Percentiles rank a stretch among this genome's conserved stretches.
phyloP scores from a whole-genome alignment of 2,888 invertebrate genomes.

The Metacarcinus magister region DNA sequence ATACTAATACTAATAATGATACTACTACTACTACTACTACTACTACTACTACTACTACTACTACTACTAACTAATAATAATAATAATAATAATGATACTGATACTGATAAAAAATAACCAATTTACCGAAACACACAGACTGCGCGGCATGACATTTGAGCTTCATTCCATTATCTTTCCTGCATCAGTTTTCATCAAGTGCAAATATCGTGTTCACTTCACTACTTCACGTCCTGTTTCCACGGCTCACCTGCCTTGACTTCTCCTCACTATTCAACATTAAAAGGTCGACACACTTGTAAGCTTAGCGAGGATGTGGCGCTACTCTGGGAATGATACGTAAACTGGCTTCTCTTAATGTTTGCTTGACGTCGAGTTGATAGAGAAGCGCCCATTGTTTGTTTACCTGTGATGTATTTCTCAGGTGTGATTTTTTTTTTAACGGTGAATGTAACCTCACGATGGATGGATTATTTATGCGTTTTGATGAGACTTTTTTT shows the following conservation, averaged over 20 bases:
- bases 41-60: background rate
- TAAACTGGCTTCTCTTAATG: background rate
- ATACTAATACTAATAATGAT: background rate
- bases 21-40: background rate
- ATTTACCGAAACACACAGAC: no score
- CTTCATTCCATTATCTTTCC: background rate
- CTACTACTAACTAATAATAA: background rate
- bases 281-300: background rate
- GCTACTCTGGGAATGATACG: background rate
- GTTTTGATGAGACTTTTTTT: no score
- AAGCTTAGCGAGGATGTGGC: conserved; percentile 1
- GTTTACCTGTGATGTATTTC: no score
- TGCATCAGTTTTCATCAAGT: background rate
- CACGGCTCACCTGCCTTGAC: background rate
- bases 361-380: background rate
- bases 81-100: no score
- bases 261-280: background rate
- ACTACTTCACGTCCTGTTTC: background rate
- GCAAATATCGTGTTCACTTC: background rate
- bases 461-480: no score
- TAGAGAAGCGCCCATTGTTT: no score
- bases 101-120: no score
- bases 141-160: background rate
- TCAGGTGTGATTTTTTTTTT: no score
- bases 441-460: no score